Base-by-base conservation (phyloP, 2,113 vertebrate species). In the Pseudonaja textilis region DNA sequence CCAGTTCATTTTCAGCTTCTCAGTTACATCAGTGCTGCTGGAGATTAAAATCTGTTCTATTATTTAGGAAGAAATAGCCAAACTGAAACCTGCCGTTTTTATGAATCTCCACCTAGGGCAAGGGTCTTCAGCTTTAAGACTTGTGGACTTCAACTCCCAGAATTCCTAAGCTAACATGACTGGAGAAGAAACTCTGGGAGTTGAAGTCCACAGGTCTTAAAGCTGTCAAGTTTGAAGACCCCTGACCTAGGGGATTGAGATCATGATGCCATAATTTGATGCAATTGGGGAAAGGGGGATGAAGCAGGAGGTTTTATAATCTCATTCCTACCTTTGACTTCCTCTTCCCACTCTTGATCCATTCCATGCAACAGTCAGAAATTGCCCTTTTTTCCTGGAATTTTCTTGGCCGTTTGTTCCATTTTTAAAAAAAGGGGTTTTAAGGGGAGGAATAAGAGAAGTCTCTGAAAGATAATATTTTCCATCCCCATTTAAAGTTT, bases 1-100 rank as follows among this genome's bases (percentile, higher is more conserved):
- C 81, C 93, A 59, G 81, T 90, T 94, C 74, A 74, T 54, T 61
- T 92, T 94, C 52, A 11, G 92, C 88, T 91, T 29, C 50, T 90
- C 45, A 94, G 89, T 90, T 50, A n/a, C 45, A 69, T 55, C 10
- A 56, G 16, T 18, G 25, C 26, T 39, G 39, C 52, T 57, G 86
- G 92, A 93, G 61, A 94, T 85, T 85, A 93, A 95, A 90, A 91
- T 26, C 85, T 91, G 26, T 34, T 81, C 55, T 56, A 93, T 89
- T 90, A 8, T 88, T 91, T 94, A 86, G 5, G 74, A 93, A 56
- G 45, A 39, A 39, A 81, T 20, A 81, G 34, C 6, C 69, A 39
- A 74, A 74, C 69, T 8, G 69, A 39, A 34, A 20, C 69, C n/a
- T 81, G n/a, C 69, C 39, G 5, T 18, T 81, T 39, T 81, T 39